Percentiles rank a stretch among this genome's conserved stretches.
phyloP scores from a whole-genome alignment of 2,113 vertebrate species.

The Indicator indicator region DNA sequence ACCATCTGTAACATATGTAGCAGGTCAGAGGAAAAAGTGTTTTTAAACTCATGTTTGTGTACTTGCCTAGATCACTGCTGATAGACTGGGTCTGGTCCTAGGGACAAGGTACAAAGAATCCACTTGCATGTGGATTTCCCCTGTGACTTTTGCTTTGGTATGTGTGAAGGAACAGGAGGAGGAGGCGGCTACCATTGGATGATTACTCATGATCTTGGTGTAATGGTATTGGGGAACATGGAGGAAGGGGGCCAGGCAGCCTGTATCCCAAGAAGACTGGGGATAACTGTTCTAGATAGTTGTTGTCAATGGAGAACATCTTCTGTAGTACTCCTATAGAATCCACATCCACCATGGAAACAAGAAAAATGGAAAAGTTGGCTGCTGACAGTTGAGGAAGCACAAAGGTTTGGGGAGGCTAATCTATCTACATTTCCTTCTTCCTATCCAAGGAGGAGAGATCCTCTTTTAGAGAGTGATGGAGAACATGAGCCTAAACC shows the following conservation, averaged over 20 bases:
- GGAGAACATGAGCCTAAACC: background rate
- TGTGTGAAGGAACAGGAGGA: background rate
- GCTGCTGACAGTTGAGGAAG: accelerated
- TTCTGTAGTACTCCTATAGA: accelerated
- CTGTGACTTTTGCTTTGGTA: background rate
- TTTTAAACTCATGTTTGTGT: accelerated
- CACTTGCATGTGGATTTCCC: background rate
- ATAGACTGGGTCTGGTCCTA: background rate
- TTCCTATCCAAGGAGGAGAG: background rate
- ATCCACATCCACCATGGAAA: background rate
- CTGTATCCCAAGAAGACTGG: background rate
- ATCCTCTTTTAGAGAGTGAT: background rate
- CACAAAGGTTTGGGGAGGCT: background rate
- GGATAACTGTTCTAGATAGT: background rate
- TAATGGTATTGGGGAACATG: background rate
- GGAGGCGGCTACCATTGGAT: background rate
- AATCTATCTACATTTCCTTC: background rate
- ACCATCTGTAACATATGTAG: background rate
- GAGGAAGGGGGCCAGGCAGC: background rate
- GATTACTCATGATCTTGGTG: background rate
- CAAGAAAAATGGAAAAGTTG: background rate
- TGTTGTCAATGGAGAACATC: background rate
- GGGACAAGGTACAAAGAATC: background rate
- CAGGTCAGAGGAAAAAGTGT: background rate
- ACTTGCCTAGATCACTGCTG: background rate